Base-by-base conservation (phyloP, 92 coral and sea anemone species). In the Zoanthus gigantus region DNA sequence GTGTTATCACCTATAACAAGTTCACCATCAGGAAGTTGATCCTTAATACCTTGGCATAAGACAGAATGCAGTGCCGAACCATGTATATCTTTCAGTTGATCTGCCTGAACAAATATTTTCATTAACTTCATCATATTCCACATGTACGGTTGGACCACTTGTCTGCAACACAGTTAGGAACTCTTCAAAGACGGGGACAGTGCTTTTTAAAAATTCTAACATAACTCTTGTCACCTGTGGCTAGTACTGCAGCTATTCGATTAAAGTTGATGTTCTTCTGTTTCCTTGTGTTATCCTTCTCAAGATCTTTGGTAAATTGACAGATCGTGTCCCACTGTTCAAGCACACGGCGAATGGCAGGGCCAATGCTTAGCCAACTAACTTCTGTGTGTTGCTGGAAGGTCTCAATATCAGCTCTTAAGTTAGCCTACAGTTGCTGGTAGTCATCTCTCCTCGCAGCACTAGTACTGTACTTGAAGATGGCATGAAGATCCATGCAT, bases 1-100 rank as follows among this genome's bases (percentile, higher is more conserved):
- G 94, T 84, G 60, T 88, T 85, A 91, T 78, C 82, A 82, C 90
- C 94, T 57, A 88, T 78, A 45, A 76, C 76, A 71, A 79, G 90
- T 71, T 91, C 87, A 73, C 30, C 9, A 47, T 83, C 88, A 54
- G 79, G 52, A 79, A 88, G 90, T 52, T 88, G 90, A 71, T 71
- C 63, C 75, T 72, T 88, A 81, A 88, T 71, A 88, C 47, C 90
- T 44, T 79, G 80, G 74, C 85, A 67, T 75, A 85, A 77, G 50
- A 78, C 80, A 78, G 90, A 87, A 68, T 75, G 32, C 32, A 87
- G 86, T 88, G 81, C 5, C 65, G 86, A 76, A 65, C 90, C 90
- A 78, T 48, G 52, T 69, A 68, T 9, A 30, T 77, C 58, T 78
- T 79, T 66, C 72, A 87, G 90, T 77, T 57, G 83, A 87, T 61